Conservation (phyloP, 1,140 invertebrate species). For the Nebria ingens region DNA sequence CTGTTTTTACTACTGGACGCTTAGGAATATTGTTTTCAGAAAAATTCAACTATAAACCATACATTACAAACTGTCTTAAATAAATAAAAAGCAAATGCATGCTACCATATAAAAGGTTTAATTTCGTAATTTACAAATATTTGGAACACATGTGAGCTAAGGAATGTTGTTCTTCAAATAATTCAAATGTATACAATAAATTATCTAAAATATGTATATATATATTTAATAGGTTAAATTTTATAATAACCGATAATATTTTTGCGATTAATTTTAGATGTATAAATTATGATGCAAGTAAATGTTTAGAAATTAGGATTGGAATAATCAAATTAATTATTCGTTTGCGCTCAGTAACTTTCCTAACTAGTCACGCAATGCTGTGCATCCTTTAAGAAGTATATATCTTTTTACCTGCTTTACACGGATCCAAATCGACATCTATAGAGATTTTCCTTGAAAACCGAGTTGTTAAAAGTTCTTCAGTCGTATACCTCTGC, state of each 20-base stretch:
- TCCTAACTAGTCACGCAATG: background rate
- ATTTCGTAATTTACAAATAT: no score
- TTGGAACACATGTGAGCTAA: no score
- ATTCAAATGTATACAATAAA: no score
- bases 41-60: no score
- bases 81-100: no score
- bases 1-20: no score
- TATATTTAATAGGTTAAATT: no score
- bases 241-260: background rate
- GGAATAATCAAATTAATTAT: background rate
- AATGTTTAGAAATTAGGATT: background rate
- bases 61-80: no score
- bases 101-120: no score
- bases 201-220: no score
- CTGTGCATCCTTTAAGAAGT: background rate
- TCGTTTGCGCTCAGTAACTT: background rate
- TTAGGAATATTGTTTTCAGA: no score
- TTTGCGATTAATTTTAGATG: background rate
- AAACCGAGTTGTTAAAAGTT: slow-evolving; percentile 52
- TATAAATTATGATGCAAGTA: background rate
- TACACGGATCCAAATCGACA: slow-evolving; percentile 73
- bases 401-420: slow-evolving; percentile 54
- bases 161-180: no score
- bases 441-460: slow-evolving; percentile 59
- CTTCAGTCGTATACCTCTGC: slow-evolving; percentile 53